A percentile compares a stretch with the other conserved stretches of the same genome.
Conservation (phyloP, 2,797 vertebrate species). For the Kryptolebias ocellatus region DNA sequence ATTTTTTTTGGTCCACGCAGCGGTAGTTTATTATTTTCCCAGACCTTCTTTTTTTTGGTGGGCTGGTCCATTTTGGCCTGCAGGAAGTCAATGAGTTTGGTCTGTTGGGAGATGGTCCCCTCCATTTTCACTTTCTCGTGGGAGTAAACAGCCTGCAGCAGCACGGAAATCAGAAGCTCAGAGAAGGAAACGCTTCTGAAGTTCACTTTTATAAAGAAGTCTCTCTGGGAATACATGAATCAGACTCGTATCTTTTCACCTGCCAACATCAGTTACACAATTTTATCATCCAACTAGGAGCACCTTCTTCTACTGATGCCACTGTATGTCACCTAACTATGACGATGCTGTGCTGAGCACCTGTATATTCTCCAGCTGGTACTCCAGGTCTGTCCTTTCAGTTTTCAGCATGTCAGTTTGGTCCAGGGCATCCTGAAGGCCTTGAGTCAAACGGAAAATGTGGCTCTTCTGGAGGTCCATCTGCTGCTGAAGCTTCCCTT, state of each 20-base stretch:
- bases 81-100: slow-evolving; percentile 98
- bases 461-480: slow-evolving; percentile 99
- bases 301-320: slow-evolving; percentile 7
- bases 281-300: slow-evolving; percentile 32
- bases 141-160: slow-evolving; percentile 93
- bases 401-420: slow-evolving; percentile 97
- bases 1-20: not conserved
- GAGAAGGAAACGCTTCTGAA: slow-evolving; percentile 35
- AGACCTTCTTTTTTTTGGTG: slow-evolving; percentile 98
- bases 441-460: slow-evolving; percentile 97
- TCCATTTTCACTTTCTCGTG: slow-evolving; percentile 99
- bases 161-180: slow-evolving; percentile 44
- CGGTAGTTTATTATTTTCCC: slow-evolving; percentile 18
- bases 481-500: slow-evolving; percentile 98
- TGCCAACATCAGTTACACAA: slow-evolving; percentile 19
- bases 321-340: slow-evolving; percentile 13
- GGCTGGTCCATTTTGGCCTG: slow-evolving; percentile 99
- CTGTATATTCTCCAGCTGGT: slow-evolving; percentile 88
- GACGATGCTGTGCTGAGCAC: slow-evolving; percentile 44
- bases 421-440: slow-evolving; percentile 95
- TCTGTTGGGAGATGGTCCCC: slow-evolving; percentile 98
- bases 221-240: slow-evolving; percentile 32
- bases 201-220: slow-evolving; percentile 27
- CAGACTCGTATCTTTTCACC: slow-evolving; percentile 23
- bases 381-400: slow-evolving; percentile 95